Percentiles rank a stretch among this genome's conserved stretches.
Evolutionary conservation across 2,113 vertebrate species (phyloP).

Genomic region (Pycnonotus jocosus): DNA sequence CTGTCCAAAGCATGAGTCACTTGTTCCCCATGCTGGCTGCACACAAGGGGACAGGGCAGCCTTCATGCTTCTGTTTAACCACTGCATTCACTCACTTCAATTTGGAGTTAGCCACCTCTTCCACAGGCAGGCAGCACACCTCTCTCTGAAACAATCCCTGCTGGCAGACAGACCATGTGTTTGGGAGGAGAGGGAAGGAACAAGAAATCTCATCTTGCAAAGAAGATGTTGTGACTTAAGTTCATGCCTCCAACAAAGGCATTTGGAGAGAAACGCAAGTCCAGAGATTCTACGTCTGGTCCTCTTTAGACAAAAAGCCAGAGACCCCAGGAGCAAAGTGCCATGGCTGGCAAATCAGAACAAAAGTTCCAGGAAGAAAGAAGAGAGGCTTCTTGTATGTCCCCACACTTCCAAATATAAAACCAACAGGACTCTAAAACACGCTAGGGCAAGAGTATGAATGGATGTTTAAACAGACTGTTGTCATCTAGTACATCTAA

Average conservation of each 20-base stretch:
- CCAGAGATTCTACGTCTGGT: background rate
- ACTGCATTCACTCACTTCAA: background rate
- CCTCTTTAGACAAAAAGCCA: background rate
- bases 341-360: background rate
- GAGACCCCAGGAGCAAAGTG: background rate
- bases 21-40: background rate
- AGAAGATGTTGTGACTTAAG: background rate
- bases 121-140: background rate
- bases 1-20: slow-evolving; percentile 16
- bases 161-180: background rate
- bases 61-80: background rate
- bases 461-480: slow-evolving; percentile 21
- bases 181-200: background rate
- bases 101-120: background rate
- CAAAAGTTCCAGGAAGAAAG: background rate
- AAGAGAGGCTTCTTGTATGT: background rate
- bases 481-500: background rate
- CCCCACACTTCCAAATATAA: background rate
- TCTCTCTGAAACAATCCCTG: background rate
- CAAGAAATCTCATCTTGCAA: background rate
- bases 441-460: background rate
- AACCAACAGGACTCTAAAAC: background rate
- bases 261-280: background rate
- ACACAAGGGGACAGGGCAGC: background rate
- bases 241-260: background rate